Percentiles rank a stretch among this genome's conserved stretches.
Conservation (phyloP, 2,888 invertebrate genomes). For the Acutogordius australiensis region DNA sequence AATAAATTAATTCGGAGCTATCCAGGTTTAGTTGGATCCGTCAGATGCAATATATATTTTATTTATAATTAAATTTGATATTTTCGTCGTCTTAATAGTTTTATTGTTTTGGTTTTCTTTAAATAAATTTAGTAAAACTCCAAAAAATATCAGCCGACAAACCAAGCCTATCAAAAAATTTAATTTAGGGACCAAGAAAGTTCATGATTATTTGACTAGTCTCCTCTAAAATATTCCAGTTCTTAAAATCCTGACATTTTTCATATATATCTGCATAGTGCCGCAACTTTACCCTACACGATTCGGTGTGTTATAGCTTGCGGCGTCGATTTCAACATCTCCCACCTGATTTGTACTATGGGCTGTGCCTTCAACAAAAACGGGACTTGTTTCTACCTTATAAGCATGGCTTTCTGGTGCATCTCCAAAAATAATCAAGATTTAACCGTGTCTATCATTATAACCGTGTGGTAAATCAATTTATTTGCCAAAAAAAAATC, state of each 20-base stretch:
- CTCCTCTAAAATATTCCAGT: neutral
- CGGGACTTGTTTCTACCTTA: neutral
- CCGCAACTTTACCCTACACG: neutral
- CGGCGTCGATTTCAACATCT: neutral
- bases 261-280: neutral
- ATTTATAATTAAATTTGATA: no score
- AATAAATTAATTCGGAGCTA: no score
- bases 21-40: no score
- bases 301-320: neutral
- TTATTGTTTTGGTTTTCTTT: no score
- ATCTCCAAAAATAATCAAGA: neutral
- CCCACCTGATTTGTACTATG: conserved; percentile 1
- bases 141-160: no score
- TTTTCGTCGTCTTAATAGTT: no score
- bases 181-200: neutral
- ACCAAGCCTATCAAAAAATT: neutral
- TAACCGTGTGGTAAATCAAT: neutral
- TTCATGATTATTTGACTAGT: neutral
- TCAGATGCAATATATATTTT: no score
- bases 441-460: neutral
- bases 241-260: no score
- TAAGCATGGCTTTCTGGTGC: conserved; percentile 9
- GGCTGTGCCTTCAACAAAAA: conserved; percentile 3
- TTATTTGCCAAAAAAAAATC: no score
- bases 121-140: no score